These are phyloP conservation scores for Hypsibius dujardini DNA, from an alignment of 1,140 invertebrate species.

Conservation along the genomic window DNA sequence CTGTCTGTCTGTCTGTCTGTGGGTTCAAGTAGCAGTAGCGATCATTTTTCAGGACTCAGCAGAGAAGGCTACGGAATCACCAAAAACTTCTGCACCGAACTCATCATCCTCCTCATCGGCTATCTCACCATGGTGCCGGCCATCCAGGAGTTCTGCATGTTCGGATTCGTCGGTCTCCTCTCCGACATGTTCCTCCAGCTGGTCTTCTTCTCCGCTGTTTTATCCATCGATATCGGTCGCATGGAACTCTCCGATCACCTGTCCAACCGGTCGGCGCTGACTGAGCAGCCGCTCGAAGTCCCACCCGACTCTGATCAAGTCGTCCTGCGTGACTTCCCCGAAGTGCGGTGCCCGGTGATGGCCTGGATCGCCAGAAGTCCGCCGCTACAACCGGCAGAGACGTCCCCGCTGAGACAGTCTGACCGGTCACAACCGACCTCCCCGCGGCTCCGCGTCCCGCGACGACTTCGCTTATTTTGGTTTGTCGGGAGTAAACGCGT, in stretches of 20 bases:
- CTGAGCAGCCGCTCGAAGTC: not conserved
- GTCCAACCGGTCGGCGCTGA: conserved; percentile 23
- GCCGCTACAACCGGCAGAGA: not conserved
- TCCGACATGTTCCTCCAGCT: conserved; percentile 87
- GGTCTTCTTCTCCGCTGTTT: conserved; percentile 69
- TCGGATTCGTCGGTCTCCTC: conserved; percentile 73
- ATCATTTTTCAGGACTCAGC: conserved; percentile 41
- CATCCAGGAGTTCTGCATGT: conserved; percentile 73
- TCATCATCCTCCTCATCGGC: conserved; percentile 74
- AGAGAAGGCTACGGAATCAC: conserved; percentile 91
- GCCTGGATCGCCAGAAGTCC: not conserved
- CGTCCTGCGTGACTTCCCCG: not conserved
- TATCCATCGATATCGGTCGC: conserved; percentile 70
- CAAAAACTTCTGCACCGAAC: conserved; percentile 77
- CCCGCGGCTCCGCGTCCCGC: conserved; percentile 35
- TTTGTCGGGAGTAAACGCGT: conserved; percentile 59
- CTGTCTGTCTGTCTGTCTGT: too few species aligned
- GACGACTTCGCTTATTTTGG: conserved; percentile 67
- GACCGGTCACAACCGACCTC: conserved; percentile 26
- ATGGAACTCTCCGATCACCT: conserved; percentile 42
- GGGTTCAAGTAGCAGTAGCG: too few species aligned
- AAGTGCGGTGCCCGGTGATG: conserved; percentile 4
- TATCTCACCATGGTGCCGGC: conserved; percentile 77
- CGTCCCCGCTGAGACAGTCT: conserved; percentile 13
- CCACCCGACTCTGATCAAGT: conserved; percentile 10